These are phyloP conservation scores for Dasysyrphus tricinctus DNA, from an alignment of 2,888 invertebrate species.

Conservation along the genomic window DNA sequence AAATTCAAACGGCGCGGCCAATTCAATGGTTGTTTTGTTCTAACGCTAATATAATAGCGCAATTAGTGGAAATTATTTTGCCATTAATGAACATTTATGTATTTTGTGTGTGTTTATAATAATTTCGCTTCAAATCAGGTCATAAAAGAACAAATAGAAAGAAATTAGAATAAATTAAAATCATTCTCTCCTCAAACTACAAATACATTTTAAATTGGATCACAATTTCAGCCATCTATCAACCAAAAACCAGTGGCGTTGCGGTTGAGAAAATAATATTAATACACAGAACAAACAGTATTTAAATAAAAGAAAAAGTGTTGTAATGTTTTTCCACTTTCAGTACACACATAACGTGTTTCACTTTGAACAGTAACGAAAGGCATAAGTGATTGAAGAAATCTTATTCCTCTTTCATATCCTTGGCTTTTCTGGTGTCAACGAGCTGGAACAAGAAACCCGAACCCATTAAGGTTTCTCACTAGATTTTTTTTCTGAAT, in stretches of 20 bases:
- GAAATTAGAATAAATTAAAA: slow-evolving; percentile 17
- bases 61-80: slow-evolving; percentile 72
- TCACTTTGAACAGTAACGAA: too few species aligned
- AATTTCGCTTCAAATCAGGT: slow-evolving; percentile 22
- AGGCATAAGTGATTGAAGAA: too few species aligned
- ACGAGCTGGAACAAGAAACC: too few species aligned
- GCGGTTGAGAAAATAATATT: neutral
- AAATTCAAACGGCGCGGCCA: neutral
- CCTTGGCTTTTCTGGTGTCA: too few species aligned
- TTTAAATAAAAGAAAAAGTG: too few species aligned
- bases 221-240: neutral
- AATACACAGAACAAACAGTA: too few species aligned
- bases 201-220: neutral
- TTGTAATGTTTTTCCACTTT: too few species aligned
- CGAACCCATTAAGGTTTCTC: too few species aligned
- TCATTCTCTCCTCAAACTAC: slow-evolving; percentile 44
- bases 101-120: slow-evolving; percentile 41
- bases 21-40: slow-evolving; percentile 11
- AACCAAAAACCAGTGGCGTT: neutral
- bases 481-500: too few species aligned
- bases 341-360: too few species aligned
- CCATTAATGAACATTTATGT: slow-evolving; percentile 64
- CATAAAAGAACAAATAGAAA: slow-evolving; percentile 21
- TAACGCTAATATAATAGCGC: slow-evolving; percentile 44
- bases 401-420: too few species aligned